Evolutionary conservation across 2,888 invertebrate species (phyloP).

Genomic region (Plemyria rubiginata): DNA sequence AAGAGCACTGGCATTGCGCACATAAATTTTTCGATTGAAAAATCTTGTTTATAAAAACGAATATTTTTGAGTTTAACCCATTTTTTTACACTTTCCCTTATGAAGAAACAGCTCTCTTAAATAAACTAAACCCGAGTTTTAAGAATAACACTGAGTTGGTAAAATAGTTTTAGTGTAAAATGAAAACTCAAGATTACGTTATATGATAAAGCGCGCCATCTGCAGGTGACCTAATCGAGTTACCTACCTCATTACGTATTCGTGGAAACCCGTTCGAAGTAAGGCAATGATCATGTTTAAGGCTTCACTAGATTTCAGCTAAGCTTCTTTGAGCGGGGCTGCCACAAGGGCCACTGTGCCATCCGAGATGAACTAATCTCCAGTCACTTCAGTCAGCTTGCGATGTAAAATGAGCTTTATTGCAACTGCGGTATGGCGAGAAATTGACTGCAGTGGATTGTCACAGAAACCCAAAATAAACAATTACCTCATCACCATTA

Average conservation of each 20-base stretch:
- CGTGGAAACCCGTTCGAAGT: slow-evolving; percentile 47
- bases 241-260: slow-evolving; percentile 54
- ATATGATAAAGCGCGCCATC: slow-evolving; percentile 4
- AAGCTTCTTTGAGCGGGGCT: slow-evolving; percentile 59
- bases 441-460: too few species aligned
- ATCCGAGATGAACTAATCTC: slow-evolving; percentile 34
- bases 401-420: slow-evolving; percentile 10
- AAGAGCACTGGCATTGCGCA: too few species aligned
- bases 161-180: neutral
- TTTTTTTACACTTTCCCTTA: too few species aligned
- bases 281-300: slow-evolving; percentile 61
- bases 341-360: slow-evolving; percentile 51
- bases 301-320: slow-evolving; percentile 60
- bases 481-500: too few species aligned
- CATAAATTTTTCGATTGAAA: too few species aligned
- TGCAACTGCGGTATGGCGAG: neutral
- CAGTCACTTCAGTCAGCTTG: neutral
- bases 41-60: too few species aligned
- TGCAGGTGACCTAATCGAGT: slow-evolving; percentile 39
- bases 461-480: too few species aligned
- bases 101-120: too few species aligned
- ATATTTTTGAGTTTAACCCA: too few species aligned
- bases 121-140: too few species aligned
- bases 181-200: neutral
- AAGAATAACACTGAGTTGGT: too few species aligned